Base-by-base conservation (phyloP, 1,140 invertebrate genomes). In the Ganaspis sp. region DNA sequence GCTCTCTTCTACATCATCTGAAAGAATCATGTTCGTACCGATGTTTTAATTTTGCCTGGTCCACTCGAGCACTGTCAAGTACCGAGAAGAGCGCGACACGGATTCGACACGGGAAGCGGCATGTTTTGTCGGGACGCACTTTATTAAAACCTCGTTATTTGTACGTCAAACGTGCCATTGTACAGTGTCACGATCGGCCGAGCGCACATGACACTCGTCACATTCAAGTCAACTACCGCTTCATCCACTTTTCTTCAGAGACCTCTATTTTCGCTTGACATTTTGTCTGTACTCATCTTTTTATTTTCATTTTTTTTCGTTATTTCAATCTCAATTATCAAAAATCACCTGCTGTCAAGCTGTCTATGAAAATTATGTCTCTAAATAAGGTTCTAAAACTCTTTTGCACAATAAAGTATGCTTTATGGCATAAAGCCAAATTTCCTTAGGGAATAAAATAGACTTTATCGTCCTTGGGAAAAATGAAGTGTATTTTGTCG, bases 1-100 rank as follows among this genome's bases (percentile, higher is more conserved):
- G 78, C 70, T 69, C 83, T 79, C 81, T 78, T 78, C 75, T 71
- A 40, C 77, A 72, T 78, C 79, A 78, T 82, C 79, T 78, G 69
- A 84, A 81, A 84, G 81, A 84, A 84, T 84, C 76, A 84, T 77
- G 83, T 49, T 79, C 78, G 79, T 81, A 76, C 74, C 79, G 81
- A 81, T 82, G 76, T 82, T 84, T 84, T 82, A 78, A 84, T 81
- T 81, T 76, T 76, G 79, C 75, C 72, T 76, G 77, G 77, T 81
- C 82, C 82, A 84, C 82, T 84, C 19, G 58, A 54, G 75, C 75
- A 42, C 72, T 76, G 80, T 82, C 80, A 84, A 84, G 82, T 82
- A 76, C 76, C 29, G 19, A 42, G 40, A 42, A 42, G 40, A 12
- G 40, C 73, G 74, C 75, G 40, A 77, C 75, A 71, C 76, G 58